phyloP scores from a whole-genome alignment of 30 jellyfish, hydroid and myxozoan species.

The Sanderia malayensis region DNA sequence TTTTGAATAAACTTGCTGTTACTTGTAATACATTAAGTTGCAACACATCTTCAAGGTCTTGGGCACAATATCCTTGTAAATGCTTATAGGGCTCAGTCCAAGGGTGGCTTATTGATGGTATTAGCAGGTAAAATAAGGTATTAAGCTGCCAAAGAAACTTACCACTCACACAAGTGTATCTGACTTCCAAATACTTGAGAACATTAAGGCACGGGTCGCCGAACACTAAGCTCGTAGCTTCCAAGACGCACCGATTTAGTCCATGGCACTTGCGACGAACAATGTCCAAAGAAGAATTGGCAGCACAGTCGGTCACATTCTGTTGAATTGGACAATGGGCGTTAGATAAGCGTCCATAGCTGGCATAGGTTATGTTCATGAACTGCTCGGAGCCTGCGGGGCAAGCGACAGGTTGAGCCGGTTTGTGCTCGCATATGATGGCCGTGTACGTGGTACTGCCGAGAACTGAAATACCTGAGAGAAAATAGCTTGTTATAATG shows the following conservation, averaged over 20 bases:
- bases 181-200: not conserved
- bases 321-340: not conserved
- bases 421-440: not conserved
- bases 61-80: too few species aligned
- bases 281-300: not conserved
- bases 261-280: not conserved
- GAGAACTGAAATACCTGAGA: too few species aligned
- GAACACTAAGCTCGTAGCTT: not conserved
- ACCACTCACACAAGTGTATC: not conserved
- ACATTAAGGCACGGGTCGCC: not conserved
- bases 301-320: not conserved
- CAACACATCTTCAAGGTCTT: too few species aligned
- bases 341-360: not conserved
- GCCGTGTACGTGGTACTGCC: not conserved
- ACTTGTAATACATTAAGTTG: too few species aligned
- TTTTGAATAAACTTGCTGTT: too few species aligned
- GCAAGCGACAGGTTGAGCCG: not conserved
- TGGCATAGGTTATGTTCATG: not conserved
- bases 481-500: too few species aligned
- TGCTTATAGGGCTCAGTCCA: too few species aligned
- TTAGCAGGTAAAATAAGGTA: too few species aligned
- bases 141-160: not conserved
- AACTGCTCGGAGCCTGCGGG: not conserved
- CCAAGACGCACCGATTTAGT: not conserved
- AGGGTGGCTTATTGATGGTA: too few species aligned